Evolutionary conservation across 2,888 invertebrate genomes (phyloP).

Genomic region (Antitype chi): DNA sequence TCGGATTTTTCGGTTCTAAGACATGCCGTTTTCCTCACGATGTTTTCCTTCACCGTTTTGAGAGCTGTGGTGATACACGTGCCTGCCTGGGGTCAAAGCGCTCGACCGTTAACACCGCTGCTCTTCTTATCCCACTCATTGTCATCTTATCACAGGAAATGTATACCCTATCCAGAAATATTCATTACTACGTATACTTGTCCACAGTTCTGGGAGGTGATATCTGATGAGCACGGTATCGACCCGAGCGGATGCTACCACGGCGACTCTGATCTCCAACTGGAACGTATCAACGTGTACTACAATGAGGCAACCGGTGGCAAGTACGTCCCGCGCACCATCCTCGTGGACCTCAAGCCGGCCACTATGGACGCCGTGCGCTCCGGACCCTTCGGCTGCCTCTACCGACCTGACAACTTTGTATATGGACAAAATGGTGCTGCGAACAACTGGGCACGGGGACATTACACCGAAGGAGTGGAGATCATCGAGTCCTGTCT

Average conservation of each 20-base stretch:
- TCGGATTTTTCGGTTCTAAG: too few relatives aligned
- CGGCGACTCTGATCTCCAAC: constrained; percentile 93
- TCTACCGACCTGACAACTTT: constrained; percentile 97
- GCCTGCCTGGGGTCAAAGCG: too few relatives aligned
- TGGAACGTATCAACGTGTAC: constrained; percentile 94
- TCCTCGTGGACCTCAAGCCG: constrained; percentile 85
- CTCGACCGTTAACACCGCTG: too few relatives aligned
- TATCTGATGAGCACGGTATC: constrained; percentile 95
- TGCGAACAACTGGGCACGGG: constrained; percentile 89
- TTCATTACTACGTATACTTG: constrained; percentile 22
- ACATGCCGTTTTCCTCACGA: too few relatives aligned
- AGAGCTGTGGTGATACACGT: too few relatives aligned
- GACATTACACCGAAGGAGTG: constrained; percentile 98
- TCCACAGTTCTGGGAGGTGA: constrained; percentile 94
- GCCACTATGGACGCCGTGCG: constrained; percentile 95
- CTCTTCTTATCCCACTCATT: too few relatives aligned
- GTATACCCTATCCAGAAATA: background rate
- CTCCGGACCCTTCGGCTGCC: constrained; percentile 95
- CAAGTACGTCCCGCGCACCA: constrained; percentile 86
- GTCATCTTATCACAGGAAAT: background rate
- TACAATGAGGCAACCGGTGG: constrained; percentile 93
- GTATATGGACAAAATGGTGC: constrained; percentile 92
- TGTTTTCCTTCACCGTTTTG: too few relatives aligned
- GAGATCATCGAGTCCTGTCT: constrained; percentile 95
- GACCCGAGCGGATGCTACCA: constrained; percentile 93